Evolutionary conservation across 2,888 invertebrate species (phyloP), one percentile per base, ranked within the genome.

Genomic region (Arctia plantaginis): DNA sequence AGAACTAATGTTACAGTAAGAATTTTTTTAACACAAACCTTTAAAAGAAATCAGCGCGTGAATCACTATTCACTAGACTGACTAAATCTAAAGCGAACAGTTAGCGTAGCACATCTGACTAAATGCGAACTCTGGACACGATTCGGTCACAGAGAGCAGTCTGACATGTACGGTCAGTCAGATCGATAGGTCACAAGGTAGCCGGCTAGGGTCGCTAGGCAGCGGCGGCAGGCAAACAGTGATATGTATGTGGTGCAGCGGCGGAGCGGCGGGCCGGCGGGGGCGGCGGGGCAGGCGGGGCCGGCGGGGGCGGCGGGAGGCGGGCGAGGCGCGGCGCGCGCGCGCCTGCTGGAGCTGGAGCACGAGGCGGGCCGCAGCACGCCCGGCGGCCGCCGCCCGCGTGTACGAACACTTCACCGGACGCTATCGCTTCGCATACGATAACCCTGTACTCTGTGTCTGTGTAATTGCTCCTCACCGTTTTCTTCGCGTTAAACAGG

Each of bases 321-420:
- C 73, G 78, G 73, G 79, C 71, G 80, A 39, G 86, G 85, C 70
- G 90, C 91, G 82, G 92, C 92, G 85, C 93, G 94, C 76, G 94
- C 95, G 83, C 93, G 94, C 30, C 94, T 96, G 81, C 93, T 96
- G 84, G 96, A 96, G 85, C 92, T 92, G 87, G 96, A 96, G 92
- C 94, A 92, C 87, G 95, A 94, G 90, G 92, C 93, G 86, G 96
- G 95, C 82, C 93, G 95, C 90, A 95, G 95, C 93, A 96, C 96
- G 90, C 96, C 96, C 78, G 93, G 94, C 88, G 92, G 91, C 80
- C 88, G 90, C 73, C 90, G 90, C 77, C 91, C 90, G 82, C 89
- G 88, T 77, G 90, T 89, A 90, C 88, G 87, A 82, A 77, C 72
- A 23, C 71, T 64, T 41, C 30, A 69, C 66, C 67, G 44, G 30